Percentiles rank a stretch among this genome's conserved stretches.
phyloP scores from a whole-genome alignment of 2,888 invertebrate species.

The Loripinus fragilis region DNA sequence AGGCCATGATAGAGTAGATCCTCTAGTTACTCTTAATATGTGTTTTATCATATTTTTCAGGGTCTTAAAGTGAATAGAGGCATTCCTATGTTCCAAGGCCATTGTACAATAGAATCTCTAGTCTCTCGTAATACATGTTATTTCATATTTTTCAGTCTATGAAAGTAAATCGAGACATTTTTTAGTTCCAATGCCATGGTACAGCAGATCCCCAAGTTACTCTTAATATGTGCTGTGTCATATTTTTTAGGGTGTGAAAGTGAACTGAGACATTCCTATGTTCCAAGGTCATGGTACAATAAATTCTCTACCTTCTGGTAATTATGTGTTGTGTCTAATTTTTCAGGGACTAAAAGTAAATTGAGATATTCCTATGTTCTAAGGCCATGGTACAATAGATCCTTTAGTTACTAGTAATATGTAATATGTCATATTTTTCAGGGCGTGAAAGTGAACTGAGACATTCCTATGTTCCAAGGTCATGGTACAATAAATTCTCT shows the following conservation, averaged over 20 bases:
- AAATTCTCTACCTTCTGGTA: too few species aligned
- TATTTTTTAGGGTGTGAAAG: constrained; percentile 96
- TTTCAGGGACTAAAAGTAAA: constrained; percentile 62
- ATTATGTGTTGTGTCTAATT: too few species aligned
- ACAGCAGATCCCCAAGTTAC: constrained; percentile 97
- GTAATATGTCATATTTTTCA: too few species aligned
- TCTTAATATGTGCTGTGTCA: too few species aligned
- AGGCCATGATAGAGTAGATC: constrained; percentile 98
- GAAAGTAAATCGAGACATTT: constrained; percentile 82
- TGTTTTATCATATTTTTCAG: too few species aligned
- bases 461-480: constrained; percentile 92
- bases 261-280: constrained; percentile 95
- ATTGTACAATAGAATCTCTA: too few species aligned
- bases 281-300: too few species aligned
- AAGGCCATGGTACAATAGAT: constrained; percentile 98
- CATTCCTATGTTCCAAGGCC: too few species aligned
- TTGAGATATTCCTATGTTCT: constrained; percentile 88
- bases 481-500: constrained; percentile 98
- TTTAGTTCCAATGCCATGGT: constrained; percentile 97
- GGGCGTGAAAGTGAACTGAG: constrained; percentile 81
- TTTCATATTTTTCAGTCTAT: constrained; percentile 50
- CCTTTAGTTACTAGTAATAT: too few species aligned
- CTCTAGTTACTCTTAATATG: constrained; percentile 95
- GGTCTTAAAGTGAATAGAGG: constrained; percentile 97
- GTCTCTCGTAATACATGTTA: too few species aligned